phyloP scores from a whole-genome alignment of 53 echinoderm and acorn worm species.

The Hippasteria phrygiana region DNA sequence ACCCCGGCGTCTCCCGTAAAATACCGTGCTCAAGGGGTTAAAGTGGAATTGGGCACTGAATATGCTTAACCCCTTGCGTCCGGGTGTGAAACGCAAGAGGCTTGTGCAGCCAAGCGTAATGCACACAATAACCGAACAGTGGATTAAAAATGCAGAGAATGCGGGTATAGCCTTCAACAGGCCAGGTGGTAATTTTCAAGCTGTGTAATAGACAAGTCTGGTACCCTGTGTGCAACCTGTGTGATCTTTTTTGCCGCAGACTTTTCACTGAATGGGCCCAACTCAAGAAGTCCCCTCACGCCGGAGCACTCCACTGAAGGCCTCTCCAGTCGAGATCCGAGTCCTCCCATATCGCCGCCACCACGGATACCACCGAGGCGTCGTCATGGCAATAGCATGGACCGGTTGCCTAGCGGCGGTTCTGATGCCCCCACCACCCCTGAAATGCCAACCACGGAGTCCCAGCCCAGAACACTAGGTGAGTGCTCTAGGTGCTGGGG shows the following conservation, averaged over 20 bases:
- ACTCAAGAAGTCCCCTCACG: conserved; percentile 75
- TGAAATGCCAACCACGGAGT: conserved; percentile 22
- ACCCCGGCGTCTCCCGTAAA: too few relatives aligned
- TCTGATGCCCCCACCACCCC: conserved; percentile 50
- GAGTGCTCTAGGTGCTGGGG: neutral
- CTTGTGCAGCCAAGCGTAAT: too few relatives aligned
- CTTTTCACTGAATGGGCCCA: conserved; percentile 60
- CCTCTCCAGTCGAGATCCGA: conserved; percentile 70
- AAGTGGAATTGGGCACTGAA: too few relatives aligned
- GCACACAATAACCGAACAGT: too few relatives aligned
- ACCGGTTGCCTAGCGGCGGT: conserved; percentile 69
- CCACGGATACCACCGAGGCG: conserved; percentile 79
- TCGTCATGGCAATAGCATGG: conserved; percentile 68
- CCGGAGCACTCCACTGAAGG: conserved; percentile 79
- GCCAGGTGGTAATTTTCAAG: too few relatives aligned
- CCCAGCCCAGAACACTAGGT: conserved; percentile 30
- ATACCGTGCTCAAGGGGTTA: too few relatives aligned
- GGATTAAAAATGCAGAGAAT: too few relatives aligned
- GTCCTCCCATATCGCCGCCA: conserved; percentile 78
- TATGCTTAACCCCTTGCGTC: too few relatives aligned
- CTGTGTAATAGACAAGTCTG: too few relatives aligned
- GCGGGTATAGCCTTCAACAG: too few relatives aligned
- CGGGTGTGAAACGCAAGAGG: too few relatives aligned
- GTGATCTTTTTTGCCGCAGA: neutral
- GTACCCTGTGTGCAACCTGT: neutral